Conservation (phyloP, 1,140 invertebrate genomes). For the Diploscapter pachys region DNA sequence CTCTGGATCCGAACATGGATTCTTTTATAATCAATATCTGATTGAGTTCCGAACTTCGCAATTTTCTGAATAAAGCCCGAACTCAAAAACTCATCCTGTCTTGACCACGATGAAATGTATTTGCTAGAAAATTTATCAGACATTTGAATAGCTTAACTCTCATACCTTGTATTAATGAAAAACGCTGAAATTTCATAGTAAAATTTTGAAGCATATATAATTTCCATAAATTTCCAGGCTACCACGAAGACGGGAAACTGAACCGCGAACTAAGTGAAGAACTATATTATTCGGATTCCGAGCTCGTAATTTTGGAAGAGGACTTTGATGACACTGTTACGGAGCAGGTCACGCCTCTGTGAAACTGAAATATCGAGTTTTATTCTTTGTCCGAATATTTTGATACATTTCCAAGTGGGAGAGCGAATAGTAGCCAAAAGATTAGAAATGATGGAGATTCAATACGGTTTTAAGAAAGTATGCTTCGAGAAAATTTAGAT, state of each 20-base stretch:
- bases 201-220: not conserved
- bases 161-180: not conserved
- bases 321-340: conserved; percentile 27
- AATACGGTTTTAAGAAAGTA: too few species aligned
- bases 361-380: not conserved
- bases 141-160: not conserved
- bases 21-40: too few species aligned
- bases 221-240: conserved; percentile 1
- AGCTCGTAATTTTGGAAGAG: conserved; percentile 34
- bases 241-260: conserved; percentile 27
- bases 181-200: not conserved
- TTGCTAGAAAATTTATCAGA: not conserved
- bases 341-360: conserved; percentile 32
- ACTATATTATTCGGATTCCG: conserved; percentile 22
- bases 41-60: too few species aligned
- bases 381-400: too few species aligned
- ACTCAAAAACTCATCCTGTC: too few species aligned
- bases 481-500: too few species aligned
- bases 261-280: conserved; percentile 17
- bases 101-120: not conserved
- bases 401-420: too few species aligned
- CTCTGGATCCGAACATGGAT: too few species aligned
- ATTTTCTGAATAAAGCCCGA: too few species aligned
- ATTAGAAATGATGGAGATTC: too few species aligned
- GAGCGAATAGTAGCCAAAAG: too few species aligned